Evolutionary conservation across 2,888 invertebrate genomes (phyloP).

Genomic region (Ochropleura leucogaster): DNA sequence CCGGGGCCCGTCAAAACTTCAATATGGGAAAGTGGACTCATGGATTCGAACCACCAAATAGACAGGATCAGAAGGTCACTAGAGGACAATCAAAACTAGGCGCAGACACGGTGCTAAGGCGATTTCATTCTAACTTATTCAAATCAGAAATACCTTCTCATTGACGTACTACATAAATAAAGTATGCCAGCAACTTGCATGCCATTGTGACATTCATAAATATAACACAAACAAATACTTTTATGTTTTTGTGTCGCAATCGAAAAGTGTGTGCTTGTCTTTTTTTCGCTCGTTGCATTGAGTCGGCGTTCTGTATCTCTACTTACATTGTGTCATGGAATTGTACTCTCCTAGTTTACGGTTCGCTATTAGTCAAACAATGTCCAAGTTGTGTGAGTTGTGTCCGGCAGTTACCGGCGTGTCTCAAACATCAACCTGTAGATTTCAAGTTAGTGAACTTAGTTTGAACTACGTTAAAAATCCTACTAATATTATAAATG

Average conservation of each 20-base stretch:
- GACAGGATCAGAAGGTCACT: not conserved
- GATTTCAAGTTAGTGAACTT: slow-evolving; percentile 37
- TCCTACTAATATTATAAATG: too few species aligned
- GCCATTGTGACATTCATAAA: not conserved
- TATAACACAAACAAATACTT: not conserved
- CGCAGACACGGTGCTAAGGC: not conserved
- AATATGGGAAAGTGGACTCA: slow-evolving; percentile 77
- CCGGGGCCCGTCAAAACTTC: slow-evolving; percentile 73
- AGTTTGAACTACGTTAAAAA: slow-evolving; percentile 15
- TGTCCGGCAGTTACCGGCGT: slow-evolving; percentile 71
- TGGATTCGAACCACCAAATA: slow-evolving; percentile 2
- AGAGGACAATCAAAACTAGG: not conserved
- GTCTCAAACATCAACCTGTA: slow-evolving; percentile 60
- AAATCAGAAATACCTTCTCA: not conserved
- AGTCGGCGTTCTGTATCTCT: slow-evolving; percentile 4
- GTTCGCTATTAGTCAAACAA: slow-evolving; percentile 82
- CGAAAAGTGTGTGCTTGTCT: not conserved
- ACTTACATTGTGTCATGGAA: slow-evolving; percentile 46
- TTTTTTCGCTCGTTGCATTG: not conserved
- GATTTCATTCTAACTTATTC: not conserved
- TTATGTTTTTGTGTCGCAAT: not conserved
- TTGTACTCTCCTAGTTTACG: slow-evolving; percentile 67
- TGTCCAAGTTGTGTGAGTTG: slow-evolving; percentile 77
- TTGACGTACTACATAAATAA: not conserved
- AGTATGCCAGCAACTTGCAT: not conserved